Conservation (phyloP, 2,113 vertebrate genomes). For the Misgurnus anguillicaudatus region DNA sequence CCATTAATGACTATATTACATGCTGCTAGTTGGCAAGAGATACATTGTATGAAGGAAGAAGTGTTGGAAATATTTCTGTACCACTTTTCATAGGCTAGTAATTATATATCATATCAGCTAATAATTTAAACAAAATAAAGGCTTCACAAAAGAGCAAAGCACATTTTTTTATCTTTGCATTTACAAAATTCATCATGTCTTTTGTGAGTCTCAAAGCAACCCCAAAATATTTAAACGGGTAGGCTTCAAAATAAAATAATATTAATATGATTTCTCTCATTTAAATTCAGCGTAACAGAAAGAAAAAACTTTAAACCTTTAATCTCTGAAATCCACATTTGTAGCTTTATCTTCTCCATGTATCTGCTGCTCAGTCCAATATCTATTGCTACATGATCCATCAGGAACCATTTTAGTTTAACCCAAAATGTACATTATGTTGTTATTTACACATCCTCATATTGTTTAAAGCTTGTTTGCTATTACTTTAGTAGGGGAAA, state of each 20-base stretch:
- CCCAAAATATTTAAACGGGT: constrained; percentile 28
- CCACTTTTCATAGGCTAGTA: constrained; percentile 59
- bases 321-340: neutral
- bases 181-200: constrained; percentile 37
- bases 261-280: constrained; percentile 31
- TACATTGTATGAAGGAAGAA: constrained; percentile 23
- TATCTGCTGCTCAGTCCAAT: neutral
- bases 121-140: constrained; percentile 73
- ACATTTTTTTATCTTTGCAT: constrained; percentile 49
- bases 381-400: no score
- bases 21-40: constrained; percentile 35
- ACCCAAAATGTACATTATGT: no score
- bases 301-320: neutral
- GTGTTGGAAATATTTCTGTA: constrained; percentile 59
- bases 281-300: constrained; percentile 11
- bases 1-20: constrained; percentile 16
- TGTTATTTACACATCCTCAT: no score
- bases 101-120: constrained; percentile 64
- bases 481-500: no score
- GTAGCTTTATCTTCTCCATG: neutral
- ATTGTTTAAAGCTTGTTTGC: no score
- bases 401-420: no score
- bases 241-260: constrained; percentile 32
- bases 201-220: constrained; percentile 27
- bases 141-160: constrained; percentile 53